Evolutionary conservation across 2,797 vertebrate species (phyloP).

Genomic region (Phrynocephalus vlangalii): DNA sequence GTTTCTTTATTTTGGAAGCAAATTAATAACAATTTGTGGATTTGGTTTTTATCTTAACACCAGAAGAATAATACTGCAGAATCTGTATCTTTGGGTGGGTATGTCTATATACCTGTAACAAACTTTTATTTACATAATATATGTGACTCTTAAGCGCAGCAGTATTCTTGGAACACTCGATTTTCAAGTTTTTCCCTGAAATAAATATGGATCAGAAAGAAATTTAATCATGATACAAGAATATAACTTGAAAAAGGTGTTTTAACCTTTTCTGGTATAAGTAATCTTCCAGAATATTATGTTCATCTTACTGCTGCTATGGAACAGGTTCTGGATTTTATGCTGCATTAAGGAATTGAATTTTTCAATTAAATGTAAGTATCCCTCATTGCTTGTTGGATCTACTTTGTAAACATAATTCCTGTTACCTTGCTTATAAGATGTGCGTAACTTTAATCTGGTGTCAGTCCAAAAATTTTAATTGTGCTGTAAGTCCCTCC

Average conservation of each 20-base stretch:
- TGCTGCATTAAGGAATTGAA: constrained; percentile 73
- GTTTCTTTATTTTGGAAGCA: constrained; percentile 81
- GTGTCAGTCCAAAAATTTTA: constrained; percentile 77
- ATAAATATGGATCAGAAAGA: constrained; percentile 52
- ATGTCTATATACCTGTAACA: constrained; percentile 72
- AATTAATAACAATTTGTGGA: constrained; percentile 79
- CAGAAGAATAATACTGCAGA: constrained; percentile 79
- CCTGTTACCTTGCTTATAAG: constrained; percentile 75
- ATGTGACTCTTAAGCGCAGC: constrained; percentile 68
- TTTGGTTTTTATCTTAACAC: constrained; percentile 77
- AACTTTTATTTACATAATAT: constrained; percentile 61
- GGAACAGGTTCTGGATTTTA: constrained; percentile 80
- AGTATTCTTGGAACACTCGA: constrained; percentile 70
- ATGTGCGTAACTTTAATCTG: constrained; percentile 77
- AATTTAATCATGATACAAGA: constrained; percentile 69
- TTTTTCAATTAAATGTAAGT: constrained; percentile 80
- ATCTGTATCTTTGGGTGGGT: constrained; percentile 74
- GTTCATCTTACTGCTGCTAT: constrained; percentile 75
- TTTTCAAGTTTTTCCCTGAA: constrained; percentile 69
- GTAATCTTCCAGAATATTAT: constrained; percentile 73
- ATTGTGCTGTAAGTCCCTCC: constrained; percentile 76
- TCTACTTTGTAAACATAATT: constrained; percentile 73
- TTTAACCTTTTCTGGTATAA: constrained; percentile 79
- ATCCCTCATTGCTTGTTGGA: constrained; percentile 74
- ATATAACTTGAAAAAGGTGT: constrained; percentile 75